phyloP scores from a whole-genome alignment of 2,113 vertebrate genomes.

The Xiphophorus maculatus region DNA sequence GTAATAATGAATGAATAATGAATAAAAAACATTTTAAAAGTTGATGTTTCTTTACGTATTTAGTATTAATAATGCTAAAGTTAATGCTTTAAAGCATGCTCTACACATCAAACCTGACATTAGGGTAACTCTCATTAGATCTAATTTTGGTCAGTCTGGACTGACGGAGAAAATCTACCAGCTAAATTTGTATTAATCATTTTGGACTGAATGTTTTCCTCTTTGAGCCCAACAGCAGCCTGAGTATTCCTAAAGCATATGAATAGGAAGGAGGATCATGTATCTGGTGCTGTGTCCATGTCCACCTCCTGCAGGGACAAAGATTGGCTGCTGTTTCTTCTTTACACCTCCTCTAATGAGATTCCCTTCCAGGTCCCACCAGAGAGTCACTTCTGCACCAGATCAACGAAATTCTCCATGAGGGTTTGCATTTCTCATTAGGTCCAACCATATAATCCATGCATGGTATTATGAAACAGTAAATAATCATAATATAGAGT shows the following conservation, averaged over 20 bases:
- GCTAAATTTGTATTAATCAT: conserved; percentile 9
- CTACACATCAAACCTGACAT: no score
- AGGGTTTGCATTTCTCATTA: not conserved
- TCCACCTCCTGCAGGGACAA: not conserved
- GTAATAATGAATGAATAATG: no score
- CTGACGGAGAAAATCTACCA: conserved; percentile 12
- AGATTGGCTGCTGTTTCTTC: conserved; percentile 3
- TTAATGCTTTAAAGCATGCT: no score
- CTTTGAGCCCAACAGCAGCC: conserved; percentile 10
- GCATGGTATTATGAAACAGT: not conserved
- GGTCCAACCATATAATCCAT: not conserved
- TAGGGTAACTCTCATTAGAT: not conserved
- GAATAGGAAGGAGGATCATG: not conserved
- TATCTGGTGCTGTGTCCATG: not conserved
- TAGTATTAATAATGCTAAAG: no score
- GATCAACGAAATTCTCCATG: no score
- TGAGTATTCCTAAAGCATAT: conserved; percentile 18
- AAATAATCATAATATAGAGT: not conserved
- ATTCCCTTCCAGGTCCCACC: not conserved
- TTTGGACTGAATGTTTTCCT: not conserved
- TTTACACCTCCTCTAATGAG: conserved; percentile 4
- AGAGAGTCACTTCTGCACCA: not conserved
- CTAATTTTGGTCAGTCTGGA: not conserved
- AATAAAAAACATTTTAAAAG: no score
- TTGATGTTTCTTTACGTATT: no score